A percentile compares a stretch with the other conserved stretches of the same genome.
Conservation (phyloP, 2,797 vertebrate species). For the Pseudomugil tenellus region DNA sequence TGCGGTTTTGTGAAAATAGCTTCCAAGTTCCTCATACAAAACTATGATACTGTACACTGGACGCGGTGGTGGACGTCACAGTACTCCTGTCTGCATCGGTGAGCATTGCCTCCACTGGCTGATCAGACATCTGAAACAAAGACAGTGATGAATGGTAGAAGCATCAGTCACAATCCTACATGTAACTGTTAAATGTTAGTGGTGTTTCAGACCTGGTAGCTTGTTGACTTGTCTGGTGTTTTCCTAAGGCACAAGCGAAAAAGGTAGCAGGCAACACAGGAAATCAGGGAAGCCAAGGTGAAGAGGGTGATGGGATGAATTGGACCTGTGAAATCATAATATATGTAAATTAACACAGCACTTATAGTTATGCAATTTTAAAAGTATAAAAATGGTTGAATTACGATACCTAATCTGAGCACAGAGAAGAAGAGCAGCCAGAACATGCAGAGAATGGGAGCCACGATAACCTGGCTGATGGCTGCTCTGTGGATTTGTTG, state of each 20-base stretch:
- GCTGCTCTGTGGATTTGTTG: constrained; percentile 91
- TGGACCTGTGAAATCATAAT: constrained; percentile 80
- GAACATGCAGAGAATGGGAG: constrained; percentile 93
- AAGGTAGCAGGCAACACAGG: constrained; percentile 85
- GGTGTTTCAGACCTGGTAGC: constrained; percentile 84
- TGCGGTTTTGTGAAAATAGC: neutral
- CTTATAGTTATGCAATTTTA: neutral
- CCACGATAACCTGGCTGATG: constrained; percentile 90
- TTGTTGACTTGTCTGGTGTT: constrained; percentile 83
- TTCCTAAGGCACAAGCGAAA: constrained; percentile 88
- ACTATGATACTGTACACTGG: constrained; percentile 80
- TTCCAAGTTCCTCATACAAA: neutral
- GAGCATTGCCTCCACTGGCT: constrained; percentile 85
- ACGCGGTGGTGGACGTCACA: constrained; percentile 89
- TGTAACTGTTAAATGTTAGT: neutral
- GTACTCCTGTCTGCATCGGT: constrained; percentile 89
- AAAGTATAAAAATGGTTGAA: neutral
- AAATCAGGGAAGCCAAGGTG: constrained; percentile 85
- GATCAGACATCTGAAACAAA: constrained; percentile 87
- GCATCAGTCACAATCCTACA: neutral
- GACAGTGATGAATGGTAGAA: neutral
- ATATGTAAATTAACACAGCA: neutral
- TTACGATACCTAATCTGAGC: constrained; percentile 87
- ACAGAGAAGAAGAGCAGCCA: constrained; percentile 98
- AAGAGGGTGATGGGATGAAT: constrained; percentile 90